Base-by-base conservation (phyloP, 2,113 vertebrate genomes). In the Eleginops maclovinus region DNA sequence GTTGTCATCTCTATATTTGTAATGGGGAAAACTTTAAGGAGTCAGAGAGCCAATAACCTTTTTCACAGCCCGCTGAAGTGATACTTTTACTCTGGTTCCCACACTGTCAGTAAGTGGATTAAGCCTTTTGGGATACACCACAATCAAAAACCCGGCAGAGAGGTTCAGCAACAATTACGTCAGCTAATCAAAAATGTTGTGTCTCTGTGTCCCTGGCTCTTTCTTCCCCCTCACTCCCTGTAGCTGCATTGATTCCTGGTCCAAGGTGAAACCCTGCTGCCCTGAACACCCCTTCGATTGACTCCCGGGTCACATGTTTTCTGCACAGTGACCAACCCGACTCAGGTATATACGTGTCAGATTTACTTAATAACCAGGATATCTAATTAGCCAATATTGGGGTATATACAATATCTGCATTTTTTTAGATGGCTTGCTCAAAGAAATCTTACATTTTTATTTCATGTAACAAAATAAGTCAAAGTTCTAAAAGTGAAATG, bases 171-270 rank as follows among this genome's bases (percentile, higher is more conserved):
- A 11, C 50, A 17, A 70, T 47, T 46, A 28, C 67, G 21, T 16
- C 54, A 71, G 19, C 28, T 69, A 40, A 54, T 84, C 56, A 36
- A 58, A 9, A 62, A 31, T n/a, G 12, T n/a, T 3, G 15, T 1
- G 55, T 58, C 10, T 43, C 7, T 5, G 12, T 8, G 49, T 75
- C 53, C 3, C 31, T 43, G 17, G 46, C 28, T 2, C 7, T 24
- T 17, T 50, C 8, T 21, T 43, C 40, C 21, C 16, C 67, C 9
- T 49, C 19, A 49, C 16, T 90, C 31, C 64, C 26, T 77, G 65
- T 40, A 95, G 95, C 83, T 95, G 95, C 87, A 95, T 95, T 74
- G 95, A 95, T 74, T 94, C 93, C 69, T 95, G 95, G 95, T 92
- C 91, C 85, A 94, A 94, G 81, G 94, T 95, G 89, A 95, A 95